Conservation (phyloP, 2,113 vertebrate species). For the Crotalus viridis region DNA sequence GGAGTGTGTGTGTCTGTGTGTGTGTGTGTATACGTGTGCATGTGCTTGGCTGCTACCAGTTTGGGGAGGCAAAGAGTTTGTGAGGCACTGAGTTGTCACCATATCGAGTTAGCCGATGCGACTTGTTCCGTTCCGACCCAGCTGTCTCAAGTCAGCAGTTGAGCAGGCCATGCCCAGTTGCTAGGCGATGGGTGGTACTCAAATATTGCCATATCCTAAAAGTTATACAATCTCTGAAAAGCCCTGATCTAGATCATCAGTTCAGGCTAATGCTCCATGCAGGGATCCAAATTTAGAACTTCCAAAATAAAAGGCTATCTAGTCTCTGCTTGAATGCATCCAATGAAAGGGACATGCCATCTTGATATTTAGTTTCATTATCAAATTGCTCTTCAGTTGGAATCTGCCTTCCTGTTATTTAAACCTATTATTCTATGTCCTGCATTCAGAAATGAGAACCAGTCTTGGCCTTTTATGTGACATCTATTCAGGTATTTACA, state of each 20-base stretch:
- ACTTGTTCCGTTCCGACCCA: too few species aligned
- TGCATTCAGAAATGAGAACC: neutral
- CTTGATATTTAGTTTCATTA: neutral
- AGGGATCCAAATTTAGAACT: neutral
- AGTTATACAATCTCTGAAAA: too few species aligned
- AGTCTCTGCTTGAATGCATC: neutral
- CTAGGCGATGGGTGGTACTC: too few species aligned
- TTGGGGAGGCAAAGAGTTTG: too few species aligned
- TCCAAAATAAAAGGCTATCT: neutral
- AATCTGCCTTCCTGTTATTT: neutral
- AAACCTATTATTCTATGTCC: neutral
- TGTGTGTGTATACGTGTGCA: too few species aligned
- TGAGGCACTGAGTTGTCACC: too few species aligned
- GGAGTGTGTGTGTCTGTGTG: too few species aligned
- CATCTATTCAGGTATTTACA: neutral
- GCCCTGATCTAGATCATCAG: neutral
- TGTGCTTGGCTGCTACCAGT: too few species aligned
- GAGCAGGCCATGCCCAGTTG: too few species aligned
- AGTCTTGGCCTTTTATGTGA: neutral
- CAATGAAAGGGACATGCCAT: neutral
- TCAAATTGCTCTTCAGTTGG: neutral
- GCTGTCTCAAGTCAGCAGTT: too few species aligned
- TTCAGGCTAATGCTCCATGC: neutral
- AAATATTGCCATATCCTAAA: too few species aligned
- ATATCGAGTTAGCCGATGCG: too few species aligned